Base-by-base conservation (phyloP, 2,888 invertebrate genomes). In the Lasius fuliginosus region DNA sequence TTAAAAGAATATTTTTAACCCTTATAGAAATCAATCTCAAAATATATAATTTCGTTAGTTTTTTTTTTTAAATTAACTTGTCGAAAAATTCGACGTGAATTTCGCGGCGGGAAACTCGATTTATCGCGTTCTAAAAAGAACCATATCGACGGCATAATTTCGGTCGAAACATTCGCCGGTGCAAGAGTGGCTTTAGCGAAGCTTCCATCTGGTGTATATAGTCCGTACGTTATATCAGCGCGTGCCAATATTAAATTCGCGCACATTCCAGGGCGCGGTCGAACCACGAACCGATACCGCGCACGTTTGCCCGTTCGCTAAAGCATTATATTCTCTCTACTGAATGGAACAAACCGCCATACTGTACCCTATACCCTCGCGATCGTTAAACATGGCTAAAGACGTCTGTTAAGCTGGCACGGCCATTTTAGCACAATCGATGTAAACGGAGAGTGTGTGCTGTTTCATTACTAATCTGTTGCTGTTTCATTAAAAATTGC, bases 231-330 rank as follows among this genome's bases (percentile, higher is more conserved):
- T 77, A 77, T 65, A 65, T 65, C 53, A 42, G 65, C 79, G 42
- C 82, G 83, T 79, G 62, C 83, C 77, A 67, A 83, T 83, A 83
- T 83, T 77, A 83, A 83, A 83, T 83, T 77, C 83, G 68, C 81
- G 56, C 67, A 36, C 69, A 76, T 77, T 77, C 76, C 76, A 40
- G 76, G 76, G 76, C 53, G 76, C 76, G 76, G 76, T 77, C 71
- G 46, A 33, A 65, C 74, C 62, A 42, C 74, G 62, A 53, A 12
- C 82, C 9, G 77, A 40, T 75, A 76, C 42, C 79, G 58, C 18
- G 23, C 76, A 53, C 82, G 64, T 74, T 74, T 76, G 67, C 76
- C 18, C 23, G 65, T 53, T 56, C 67, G 53, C 67, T 9, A 27
- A 53, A 67, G 67, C 67, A 23, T 77, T 75, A 62, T 76, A 77